phyloP scores from a whole-genome alignment of 2,797 vertebrate species.

The Lemur catta region DNA sequence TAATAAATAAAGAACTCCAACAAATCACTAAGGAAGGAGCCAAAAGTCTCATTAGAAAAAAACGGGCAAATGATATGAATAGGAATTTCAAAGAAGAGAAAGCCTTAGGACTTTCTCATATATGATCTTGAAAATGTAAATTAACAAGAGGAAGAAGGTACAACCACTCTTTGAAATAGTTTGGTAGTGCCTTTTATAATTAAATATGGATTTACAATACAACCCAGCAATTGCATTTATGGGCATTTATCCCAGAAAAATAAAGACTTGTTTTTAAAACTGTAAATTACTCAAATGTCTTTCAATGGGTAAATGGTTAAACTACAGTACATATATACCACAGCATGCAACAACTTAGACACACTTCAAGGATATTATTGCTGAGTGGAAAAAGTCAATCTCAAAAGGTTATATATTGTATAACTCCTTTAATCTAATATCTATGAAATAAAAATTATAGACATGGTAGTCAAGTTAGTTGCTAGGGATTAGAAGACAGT shows the following conservation, averaged over 20 bases:
- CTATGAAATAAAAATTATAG: background rate
- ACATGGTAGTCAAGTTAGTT: background rate
- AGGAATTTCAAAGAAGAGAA: slow-evolving; percentile 22
- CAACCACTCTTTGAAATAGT: background rate
- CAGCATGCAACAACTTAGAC: background rate
- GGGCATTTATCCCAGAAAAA: background rate
- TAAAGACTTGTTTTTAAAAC: background rate
- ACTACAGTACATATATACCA: background rate
- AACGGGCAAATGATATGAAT: background rate
- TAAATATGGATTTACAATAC: background rate
- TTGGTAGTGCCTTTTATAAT: background rate
- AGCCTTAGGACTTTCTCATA: background rate
- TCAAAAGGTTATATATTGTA: background rate
- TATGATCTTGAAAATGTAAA: slow-evolving; percentile 7
- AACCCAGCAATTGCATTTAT: background rate
- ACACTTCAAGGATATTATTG: background rate
- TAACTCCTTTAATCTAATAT: background rate
- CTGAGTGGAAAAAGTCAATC: background rate
- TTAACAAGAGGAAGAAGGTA: background rate
- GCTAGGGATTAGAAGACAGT: background rate
- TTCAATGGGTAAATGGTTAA: background rate
- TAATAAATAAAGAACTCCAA: background rate
- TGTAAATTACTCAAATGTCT: background rate
- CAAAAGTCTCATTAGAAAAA: background rate
- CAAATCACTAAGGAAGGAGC: background rate